A percentile compares a stretch with the other conserved stretches of the same genome.
Conservation (phyloP, 2,888 invertebrate genomes). For the Sarcophaga rosellei region DNA sequence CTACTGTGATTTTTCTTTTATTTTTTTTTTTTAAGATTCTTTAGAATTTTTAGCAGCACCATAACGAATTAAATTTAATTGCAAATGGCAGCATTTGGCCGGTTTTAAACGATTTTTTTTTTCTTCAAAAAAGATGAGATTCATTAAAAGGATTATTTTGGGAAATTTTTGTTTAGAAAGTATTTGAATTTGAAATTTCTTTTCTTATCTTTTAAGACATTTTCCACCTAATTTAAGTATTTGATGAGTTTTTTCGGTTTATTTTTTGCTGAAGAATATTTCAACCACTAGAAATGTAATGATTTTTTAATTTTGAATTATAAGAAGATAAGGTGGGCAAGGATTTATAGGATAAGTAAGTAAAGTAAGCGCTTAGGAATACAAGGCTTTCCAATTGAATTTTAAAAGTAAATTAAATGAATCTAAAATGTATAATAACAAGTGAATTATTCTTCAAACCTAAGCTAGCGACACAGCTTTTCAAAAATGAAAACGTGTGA, state of each 20-base stretch:
- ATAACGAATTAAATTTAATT: constrained; percentile 73
- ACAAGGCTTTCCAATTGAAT: too few relatives aligned
- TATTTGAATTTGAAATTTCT: background rate
- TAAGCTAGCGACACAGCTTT: too few relatives aligned
- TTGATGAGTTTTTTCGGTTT: constrained; percentile 45
- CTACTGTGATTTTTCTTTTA: constrained; percentile 61
- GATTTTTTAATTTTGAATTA: too few relatives aligned
- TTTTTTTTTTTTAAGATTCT: constrained; percentile 20
- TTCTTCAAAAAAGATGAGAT: constrained; percentile 51
- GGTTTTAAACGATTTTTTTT: constrained; percentile 60
- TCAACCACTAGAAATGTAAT: too few relatives aligned
- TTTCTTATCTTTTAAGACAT: constrained; percentile 49
- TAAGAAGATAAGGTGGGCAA: too few relatives aligned
- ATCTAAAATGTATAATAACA: too few relatives aligned
- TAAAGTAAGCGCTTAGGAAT: too few relatives aligned
- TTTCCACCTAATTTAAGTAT: constrained; percentile 57
- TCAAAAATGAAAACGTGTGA: too few relatives aligned
- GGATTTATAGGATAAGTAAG: too few relatives aligned
- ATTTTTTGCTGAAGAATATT: too few relatives aligned
- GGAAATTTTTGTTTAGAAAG: constrained; percentile 26
- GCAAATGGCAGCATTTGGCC: constrained; percentile 68
- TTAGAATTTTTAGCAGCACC: constrained; percentile 64
- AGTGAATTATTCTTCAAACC: too few relatives aligned
- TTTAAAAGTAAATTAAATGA: too few relatives aligned
- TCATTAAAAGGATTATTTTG: constrained; percentile 65